Conservation (phyloP, 1,140 invertebrate genomes). For the Cyphomyrmex costatus region DNA sequence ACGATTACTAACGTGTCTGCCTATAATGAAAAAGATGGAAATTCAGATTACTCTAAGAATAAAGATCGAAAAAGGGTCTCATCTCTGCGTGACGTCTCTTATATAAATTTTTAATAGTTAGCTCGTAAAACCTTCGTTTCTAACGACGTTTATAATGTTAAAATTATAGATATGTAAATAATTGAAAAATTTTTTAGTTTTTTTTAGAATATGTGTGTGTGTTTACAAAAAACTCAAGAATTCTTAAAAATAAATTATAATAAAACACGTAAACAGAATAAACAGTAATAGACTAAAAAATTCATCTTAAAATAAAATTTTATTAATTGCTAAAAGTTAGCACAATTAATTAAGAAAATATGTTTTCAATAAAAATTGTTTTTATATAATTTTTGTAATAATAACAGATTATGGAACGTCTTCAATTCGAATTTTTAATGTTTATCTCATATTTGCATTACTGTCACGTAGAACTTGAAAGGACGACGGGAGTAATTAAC, state of each 20-base stretch:
- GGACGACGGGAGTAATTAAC: slow-evolving; percentile 38
- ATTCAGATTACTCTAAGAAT: neutral
- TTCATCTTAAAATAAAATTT: neutral
- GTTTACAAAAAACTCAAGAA: neutral
- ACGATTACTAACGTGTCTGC: slow-evolving; percentile 28
- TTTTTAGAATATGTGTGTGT: slow-evolving; percentile 2
- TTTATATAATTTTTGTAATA: neutral
- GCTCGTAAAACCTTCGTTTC: neutral
- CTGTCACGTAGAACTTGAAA: slow-evolving; percentile 24
- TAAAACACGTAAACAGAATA: neutral
- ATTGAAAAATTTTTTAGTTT: no score
- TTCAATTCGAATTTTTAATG: neutral
- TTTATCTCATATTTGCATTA: slow-evolving; percentile 34
- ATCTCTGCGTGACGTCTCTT: slow-evolving; percentile 21
- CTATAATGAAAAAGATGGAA: slow-evolving; percentile 20
- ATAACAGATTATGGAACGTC: neutral
- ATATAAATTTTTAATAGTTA: slow-evolving; percentile 9
- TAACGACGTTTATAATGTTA: neutral
- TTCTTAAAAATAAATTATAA: slow-evolving; percentile 4
- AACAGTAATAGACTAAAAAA: neutral
- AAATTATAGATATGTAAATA: neutral
- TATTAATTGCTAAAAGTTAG: neutral
- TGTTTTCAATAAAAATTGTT: neutral
- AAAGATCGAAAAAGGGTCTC: neutral
- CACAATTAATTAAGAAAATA: neutral